Base-by-base conservation (phyloP, 2,888 invertebrate genomes). In the Sabellastarte sp. region DNA sequence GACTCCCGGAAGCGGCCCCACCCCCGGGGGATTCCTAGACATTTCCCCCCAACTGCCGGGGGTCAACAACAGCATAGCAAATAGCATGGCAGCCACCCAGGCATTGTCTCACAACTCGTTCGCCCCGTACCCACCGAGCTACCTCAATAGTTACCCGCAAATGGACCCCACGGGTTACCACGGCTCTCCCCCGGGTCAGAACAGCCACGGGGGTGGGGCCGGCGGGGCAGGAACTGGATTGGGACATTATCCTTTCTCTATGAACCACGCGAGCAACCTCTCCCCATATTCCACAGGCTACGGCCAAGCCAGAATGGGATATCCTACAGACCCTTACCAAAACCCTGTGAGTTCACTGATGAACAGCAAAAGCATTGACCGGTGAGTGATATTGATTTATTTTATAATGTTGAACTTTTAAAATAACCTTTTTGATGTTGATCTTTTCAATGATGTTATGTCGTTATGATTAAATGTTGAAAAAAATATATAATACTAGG, bases 261-360 rank as follows among this genome's bases (percentile, higher is more conserved):
- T 41, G 41, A 41, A 41, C 41, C 10, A 41, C 20, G 10, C 41
- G 10, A 41, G 41, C 20, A 15, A 10, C 10, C 20, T 15, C 20
- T n/a, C n/a, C n/a, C 41, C 41, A 20, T 41, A 41, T 20, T 10
- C 10, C 10, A 10, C 41, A 41, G 41, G 10, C 10, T 41, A 41
- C 41, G 20, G 41, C 20, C 41, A 10, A 20, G 10, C 41, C 10
- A 10, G 41, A 10, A 15, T 26, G 53, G 15, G 53, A 15, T 53
- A n/a, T 24, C 5, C 26, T 10, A 10, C 26, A 24, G 15, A 26
- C 24, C 53, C 26, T 53, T 71, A 67, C 50, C 87, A 91, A 93
- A 93, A 85, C 93, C 93, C 72, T 74, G 79, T 32, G 76, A 76
- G 50, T 91, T 92, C 85, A 92, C 92, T 81, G 90, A 92, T 59